Evolutionary conservation across 2,888 invertebrate genomes (phyloP).

Genomic region (Caenorhabditis virilis): DNA sequence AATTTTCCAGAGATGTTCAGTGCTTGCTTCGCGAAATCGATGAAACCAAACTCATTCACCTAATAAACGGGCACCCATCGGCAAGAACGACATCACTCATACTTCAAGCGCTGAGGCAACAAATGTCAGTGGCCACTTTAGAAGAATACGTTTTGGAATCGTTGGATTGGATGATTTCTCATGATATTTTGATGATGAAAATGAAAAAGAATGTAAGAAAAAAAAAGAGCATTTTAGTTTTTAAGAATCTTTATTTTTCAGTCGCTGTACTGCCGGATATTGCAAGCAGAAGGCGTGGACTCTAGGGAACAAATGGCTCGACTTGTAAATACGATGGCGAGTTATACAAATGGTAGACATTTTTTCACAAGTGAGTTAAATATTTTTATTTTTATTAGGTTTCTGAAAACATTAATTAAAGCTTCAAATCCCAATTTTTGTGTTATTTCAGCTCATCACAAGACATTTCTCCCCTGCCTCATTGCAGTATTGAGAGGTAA

Average conservation of each 20-base stretch:
- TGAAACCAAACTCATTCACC: conserved; percentile 46
- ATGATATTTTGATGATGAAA: conserved; percentile 46
- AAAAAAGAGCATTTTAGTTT: not conserved
- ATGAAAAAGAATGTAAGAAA: conserved; percentile 41
- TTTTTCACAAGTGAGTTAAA: conserved; percentile 43
- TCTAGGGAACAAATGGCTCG: conserved; percentile 48
- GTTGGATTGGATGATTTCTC: conserved; percentile 42
- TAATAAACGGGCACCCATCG: conserved; percentile 55
- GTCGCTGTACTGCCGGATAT: conserved; percentile 38
- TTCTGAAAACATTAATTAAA: no score
- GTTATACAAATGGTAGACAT: conserved; percentile 34
- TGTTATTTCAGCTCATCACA: conserved; percentile 32
- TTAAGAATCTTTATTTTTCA: conserved; percentile 5
- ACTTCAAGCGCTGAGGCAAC: conserved; percentile 60
- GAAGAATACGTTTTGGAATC: conserved; percentile 39
- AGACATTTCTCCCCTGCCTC: conserved; percentile 36
- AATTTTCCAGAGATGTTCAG: conserved; percentile 15
- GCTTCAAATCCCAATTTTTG: not conserved
- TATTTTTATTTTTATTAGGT: no score
- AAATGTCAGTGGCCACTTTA: conserved; percentile 40
- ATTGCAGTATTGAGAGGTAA: conserved; percentile 42
- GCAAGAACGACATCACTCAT: conserved; percentile 56
- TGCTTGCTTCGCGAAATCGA: conserved; percentile 48
- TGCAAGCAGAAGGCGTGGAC: conserved; percentile 50
- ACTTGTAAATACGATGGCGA: conserved; percentile 47